Percentiles rank a stretch among this genome's conserved stretches.
Evolutionary conservation across 2,888 invertebrate genomes (phyloP).

Genomic region (Caenorhabditis parvicauda): DNA sequence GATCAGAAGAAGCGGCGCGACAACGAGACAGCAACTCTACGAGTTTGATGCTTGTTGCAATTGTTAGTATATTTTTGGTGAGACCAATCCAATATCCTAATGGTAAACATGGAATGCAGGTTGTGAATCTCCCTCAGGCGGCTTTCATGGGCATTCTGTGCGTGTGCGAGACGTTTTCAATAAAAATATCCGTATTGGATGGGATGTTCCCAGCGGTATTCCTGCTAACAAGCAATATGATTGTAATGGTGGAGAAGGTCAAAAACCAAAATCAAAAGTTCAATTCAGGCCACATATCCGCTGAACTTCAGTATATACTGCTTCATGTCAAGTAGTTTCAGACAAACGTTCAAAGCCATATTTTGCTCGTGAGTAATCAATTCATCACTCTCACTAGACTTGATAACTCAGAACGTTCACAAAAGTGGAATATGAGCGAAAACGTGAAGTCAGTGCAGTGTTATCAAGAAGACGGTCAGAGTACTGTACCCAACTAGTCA

Average conservation of each 20-base stretch:
- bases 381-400: not conserved
- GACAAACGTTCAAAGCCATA: slow-evolving; percentile 82
- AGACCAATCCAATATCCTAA: not conserved
- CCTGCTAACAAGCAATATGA: slow-evolving; percentile 71
- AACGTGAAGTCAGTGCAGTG: slow-evolving; percentile 14
- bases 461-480: slow-evolving; percentile 23
- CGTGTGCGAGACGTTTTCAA: slow-evolving; percentile 53
- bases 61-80: slow-evolving; percentile 66
- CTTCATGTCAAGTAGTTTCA: slow-evolving; percentile 83
- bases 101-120: slow-evolving; percentile 13
- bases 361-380: slow-evolving; percentile 67
- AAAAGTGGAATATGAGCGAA: slow-evolving; percentile 14
- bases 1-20: slow-evolving; percentile 57
- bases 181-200: slow-evolving; percentile 42
- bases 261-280: not conserved
- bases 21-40: slow-evolving; percentile 62
- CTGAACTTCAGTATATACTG: slow-evolving; percentile 90
- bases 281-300: slow-evolving; percentile 75
- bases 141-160: slow-evolving; percentile 47
- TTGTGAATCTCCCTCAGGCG: slow-evolving; percentile 67
- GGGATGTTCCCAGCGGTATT: slow-evolving; percentile 49
- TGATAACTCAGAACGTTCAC: not conserved
- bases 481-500: slow-evolving; percentile 31
- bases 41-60: slow-evolving; percentile 65
- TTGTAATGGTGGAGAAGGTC: slow-evolving; percentile 71